Base-by-base conservation (phyloP, 2,797 vertebrate species). In the Tamandua tetradactyla region DNA sequence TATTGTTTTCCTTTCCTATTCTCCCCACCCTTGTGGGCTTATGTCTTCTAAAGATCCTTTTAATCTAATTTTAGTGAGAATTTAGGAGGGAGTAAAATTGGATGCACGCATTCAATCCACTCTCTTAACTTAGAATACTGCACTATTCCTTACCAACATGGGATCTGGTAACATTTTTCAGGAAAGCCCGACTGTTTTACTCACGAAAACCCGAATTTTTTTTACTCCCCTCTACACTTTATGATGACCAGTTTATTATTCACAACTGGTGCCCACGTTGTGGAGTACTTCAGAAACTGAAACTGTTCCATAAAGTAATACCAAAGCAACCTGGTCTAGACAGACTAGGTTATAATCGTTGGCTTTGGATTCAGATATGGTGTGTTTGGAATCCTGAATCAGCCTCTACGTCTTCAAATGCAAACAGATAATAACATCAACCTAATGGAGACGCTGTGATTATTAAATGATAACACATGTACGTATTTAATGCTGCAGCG, bases 381-480 rank as follows among this genome's bases (percentile, higher is more conserved):
- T 49, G 27, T 74, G 64, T 78, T 3, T 4, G 13, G 40, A 72
- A 32, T 42, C 17, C 37, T 23, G 61, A 91, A 88, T 66, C 55
- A 4, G 76, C 59, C 27, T 81, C 27, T 0, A 8, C 1, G 71
- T 30, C 52, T 47, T 52, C 35, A 22, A 6, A 22, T 23, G 22
- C 27, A 14, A 18, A 25, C 1, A 35, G 84, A 37, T 27, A 37
- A 32, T 7, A 59, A 23, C 81, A 27, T 18, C 75, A 6, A 9
- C 20, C 27, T 68, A 4, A 11, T 0, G 22, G 47, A 37, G 47
- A 20, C 2, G n/a, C 64, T 25, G 55, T 9, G 47, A 23, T 5
- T 8, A 11, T 3, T 6, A 52, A 25, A 0, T 47, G 23, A 12
- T 0, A 4, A 17, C 8, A 35, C 2, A 44, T 3, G 14, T 6